Base-by-base conservation (phyloP, 2,113 vertebrate species). In the Oryzias melastigma region DNA sequence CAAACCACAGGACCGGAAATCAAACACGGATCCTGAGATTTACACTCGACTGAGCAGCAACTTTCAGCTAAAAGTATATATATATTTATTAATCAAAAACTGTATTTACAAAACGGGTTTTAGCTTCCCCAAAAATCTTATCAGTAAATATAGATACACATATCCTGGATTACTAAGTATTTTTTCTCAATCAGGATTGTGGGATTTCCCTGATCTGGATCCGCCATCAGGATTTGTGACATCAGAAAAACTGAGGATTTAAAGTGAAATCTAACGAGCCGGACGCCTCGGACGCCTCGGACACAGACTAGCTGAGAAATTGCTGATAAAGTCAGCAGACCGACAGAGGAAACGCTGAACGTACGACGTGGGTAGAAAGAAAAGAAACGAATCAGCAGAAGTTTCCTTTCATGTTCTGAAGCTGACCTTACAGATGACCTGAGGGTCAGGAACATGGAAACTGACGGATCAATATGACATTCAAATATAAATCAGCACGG, bases 361-460 rank as follows among this genome's bases (percentile, higher is more conserved):
- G 64, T 47, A 14, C 14, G 35, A 25, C 7, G 7, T 13, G 16
- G 53, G 57, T n/a, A 47, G 47, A 45, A 63, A 42, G 56, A 44
- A 48, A 45, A 46, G 7, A 52, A 63, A 58, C 5, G 41, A 53
- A 13, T 25, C 24, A 47, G 68, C 45, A 50, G 14, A 48, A 49
- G 41, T n/a, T 8, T 6, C 1, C 8, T 18, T 58, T 71, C 24
- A 29, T 45, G 29, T 59, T 45, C 18, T 52, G 1, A 58, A 64
- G 63, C n/a, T 19, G 17, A 63, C 10, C 60, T 58, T 24, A 45
- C 61, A 22, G 24, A 59, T 44, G 35, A 47, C 27, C 24, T 20
- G 59, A 51, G 48, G 68, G 19, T 73, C 46, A 75, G 49, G 52
- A 53, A 17, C 27, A 71, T 67, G 68, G 68, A 85, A 87, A 81